phyloP scores from a whole-genome alignment of 2,797 vertebrate genomes.

The Lacerta bilineata region DNA sequence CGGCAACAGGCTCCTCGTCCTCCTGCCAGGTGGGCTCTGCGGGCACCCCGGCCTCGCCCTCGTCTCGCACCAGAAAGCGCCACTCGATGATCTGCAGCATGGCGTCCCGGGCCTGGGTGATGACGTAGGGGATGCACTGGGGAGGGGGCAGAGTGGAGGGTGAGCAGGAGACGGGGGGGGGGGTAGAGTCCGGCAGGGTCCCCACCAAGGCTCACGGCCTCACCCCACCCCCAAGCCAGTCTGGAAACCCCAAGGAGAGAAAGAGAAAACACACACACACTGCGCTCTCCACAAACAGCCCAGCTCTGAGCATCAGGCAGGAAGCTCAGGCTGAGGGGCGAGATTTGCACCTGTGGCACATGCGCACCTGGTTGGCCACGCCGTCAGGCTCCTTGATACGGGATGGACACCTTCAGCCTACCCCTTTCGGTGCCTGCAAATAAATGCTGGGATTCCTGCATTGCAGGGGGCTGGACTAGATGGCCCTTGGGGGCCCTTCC shows the following conservation, averaged over 20 bases:
- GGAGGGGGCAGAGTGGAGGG: rapidly evolving
- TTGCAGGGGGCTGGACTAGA: background rate
- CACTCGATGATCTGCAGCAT: slow-evolving; percentile 79
- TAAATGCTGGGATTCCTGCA: too few species aligned
- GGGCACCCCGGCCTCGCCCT: slow-evolving; percentile 73
- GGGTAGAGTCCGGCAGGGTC: too few species aligned
- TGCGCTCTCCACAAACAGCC: background rate
- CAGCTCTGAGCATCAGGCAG: background rate
- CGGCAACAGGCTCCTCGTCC: slow-evolving; percentile 77
- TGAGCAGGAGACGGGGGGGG: too few species aligned
- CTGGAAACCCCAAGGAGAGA: too few species aligned
- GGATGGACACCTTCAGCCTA: too few species aligned
- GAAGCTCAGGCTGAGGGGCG: too few species aligned
- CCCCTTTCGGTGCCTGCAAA: too few species aligned
- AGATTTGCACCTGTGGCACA: too few species aligned
- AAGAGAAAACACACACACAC: too few species aligned
- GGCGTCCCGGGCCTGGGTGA: slow-evolving; percentile 78
- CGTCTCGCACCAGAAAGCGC: slow-evolving; percentile 80
- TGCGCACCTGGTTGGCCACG: too few species aligned
- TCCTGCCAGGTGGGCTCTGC: slow-evolving; percentile 62
- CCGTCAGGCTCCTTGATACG: too few species aligned
- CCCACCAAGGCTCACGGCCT: too few species aligned
- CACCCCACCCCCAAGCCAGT: background rate
- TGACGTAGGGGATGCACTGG: slow-evolving; percentile 81
- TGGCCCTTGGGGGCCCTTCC: background rate